These are phyloP conservation scores for Embiotoca jacksoni DNA, from an alignment of 2,113 vertebrate genomes.

Conservation along the genomic window DNA sequence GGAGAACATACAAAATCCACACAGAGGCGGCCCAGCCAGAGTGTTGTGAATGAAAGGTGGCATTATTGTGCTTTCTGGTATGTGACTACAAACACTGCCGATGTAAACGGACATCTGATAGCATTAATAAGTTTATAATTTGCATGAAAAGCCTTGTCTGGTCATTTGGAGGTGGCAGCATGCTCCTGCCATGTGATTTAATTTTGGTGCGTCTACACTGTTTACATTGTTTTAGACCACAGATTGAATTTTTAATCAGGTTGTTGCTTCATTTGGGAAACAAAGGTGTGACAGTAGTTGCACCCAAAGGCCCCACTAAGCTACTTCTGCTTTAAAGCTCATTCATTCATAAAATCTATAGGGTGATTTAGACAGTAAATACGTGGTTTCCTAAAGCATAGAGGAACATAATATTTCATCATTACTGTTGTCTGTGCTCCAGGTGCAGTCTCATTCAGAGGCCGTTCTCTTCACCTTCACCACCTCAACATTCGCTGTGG, in stretches of 20 bases:
- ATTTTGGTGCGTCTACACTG: too few relatives aligned
- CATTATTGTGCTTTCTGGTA: too few relatives aligned
- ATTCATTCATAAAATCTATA: conserved; percentile 34
- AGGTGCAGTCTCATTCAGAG: conserved; percentile 45
- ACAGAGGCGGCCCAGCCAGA: neutral
- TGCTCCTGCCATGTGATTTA: too few relatives aligned
- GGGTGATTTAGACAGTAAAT: conserved; percentile 4
- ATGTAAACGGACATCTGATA: too few relatives aligned
- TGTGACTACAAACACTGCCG: too few relatives aligned
- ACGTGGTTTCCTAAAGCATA: conserved; percentile 2
- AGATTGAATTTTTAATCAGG: conserved; percentile 18
- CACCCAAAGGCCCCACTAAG: neutral
- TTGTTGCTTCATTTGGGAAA: conserved; percentile 4
- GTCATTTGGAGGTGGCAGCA: neutral
- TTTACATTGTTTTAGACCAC: neutral
- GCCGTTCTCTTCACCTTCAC: conserved; percentile 49
- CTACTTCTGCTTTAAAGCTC: neutral
- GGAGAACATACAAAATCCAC: conserved; percentile 2
- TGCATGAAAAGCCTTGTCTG: neutral
- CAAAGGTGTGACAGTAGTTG: neutral
- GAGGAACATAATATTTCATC: conserved; percentile 38
- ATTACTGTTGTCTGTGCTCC: conserved; percentile 36
- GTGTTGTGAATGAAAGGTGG: too few relatives aligned
- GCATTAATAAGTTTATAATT: too few relatives aligned
- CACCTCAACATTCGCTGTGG: conserved; percentile 15